Percentiles rank a stretch among this genome's conserved stretches.
Evolutionary conservation across 2,113 vertebrate species (phyloP).

Genomic region (Gila orcuttii): DNA sequence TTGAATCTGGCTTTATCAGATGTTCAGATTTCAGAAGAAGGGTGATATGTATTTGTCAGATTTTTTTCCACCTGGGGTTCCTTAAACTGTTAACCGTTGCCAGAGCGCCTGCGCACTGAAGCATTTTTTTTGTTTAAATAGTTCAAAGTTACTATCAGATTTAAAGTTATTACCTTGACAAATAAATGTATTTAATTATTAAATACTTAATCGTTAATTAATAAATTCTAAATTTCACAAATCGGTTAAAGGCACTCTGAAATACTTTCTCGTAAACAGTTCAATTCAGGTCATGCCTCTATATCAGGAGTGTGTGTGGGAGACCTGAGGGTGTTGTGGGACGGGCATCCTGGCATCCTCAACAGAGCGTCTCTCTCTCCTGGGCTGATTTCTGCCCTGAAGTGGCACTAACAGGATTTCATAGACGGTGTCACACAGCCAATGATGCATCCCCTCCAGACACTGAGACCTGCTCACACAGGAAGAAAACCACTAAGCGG

Average conservation of each 20-base stretch:
- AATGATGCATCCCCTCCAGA: conserved; percentile 31
- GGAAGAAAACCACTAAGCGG: conserved; percentile 41
- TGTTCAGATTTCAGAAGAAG: no score
- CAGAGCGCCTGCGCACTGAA: no score
- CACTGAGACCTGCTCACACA: conserved; percentile 44
- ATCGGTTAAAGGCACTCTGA: neutral
- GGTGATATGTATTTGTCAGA: no score
- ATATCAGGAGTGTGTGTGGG: conserved; percentile 6
- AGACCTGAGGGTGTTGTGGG: neutral
- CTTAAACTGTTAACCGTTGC: no score
- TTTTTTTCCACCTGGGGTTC: no score
- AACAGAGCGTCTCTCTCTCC: neutral
- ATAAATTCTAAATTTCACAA: no score
- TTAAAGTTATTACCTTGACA: no score
- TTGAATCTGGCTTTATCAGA: no score
- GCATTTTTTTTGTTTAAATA: no score
- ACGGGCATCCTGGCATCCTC: neutral
- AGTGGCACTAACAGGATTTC: conserved; percentile 40
- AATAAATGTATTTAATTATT: no score
- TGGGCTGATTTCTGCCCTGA: conserved; percentile 28
- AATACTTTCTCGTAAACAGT: neutral
- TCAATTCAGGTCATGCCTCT: conserved; percentile 9
- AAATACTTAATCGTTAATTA: no score
- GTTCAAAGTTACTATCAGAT: no score
- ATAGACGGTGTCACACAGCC: conserved; percentile 30